Evolutionary conservation across 2,113 vertebrate genomes (phyloP).

Genomic region (Phyllostomus discolor): DNA sequence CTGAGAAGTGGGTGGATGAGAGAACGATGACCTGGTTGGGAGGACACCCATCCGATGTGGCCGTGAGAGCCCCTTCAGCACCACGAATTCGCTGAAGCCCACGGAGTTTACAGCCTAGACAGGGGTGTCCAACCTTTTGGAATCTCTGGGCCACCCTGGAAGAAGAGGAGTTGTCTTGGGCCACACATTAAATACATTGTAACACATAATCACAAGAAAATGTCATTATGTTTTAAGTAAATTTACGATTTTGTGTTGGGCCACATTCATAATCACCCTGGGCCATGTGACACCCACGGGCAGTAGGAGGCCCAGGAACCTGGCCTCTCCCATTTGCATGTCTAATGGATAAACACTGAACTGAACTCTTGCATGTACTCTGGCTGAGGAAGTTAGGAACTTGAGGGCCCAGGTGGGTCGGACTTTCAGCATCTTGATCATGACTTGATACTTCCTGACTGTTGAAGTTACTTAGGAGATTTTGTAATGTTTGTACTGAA

Average conservation of each 20-base stretch:
- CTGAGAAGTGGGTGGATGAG: not conserved
- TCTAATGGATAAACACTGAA: not conserved
- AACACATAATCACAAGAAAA: too few species aligned
- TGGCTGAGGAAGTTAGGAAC: not conserved
- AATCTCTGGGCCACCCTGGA: too few species aligned
- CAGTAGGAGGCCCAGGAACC: not conserved
- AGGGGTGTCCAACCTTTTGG: too few species aligned
- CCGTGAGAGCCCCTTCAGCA: not conserved
- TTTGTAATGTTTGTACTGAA: not conserved
- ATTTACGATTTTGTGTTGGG: too few species aligned
- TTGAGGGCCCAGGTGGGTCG: not conserved
- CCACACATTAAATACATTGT: too few species aligned
- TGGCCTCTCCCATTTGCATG: not conserved
- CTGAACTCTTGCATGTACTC: not conserved
- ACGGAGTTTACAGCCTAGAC: not conserved
- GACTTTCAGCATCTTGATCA: not conserved
- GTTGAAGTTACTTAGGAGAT: not conserved
- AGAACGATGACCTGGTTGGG: not conserved
- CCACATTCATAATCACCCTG: too few species aligned
- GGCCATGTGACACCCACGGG: too few species aligned
- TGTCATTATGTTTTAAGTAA: too few species aligned
- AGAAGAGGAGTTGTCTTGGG: too few species aligned
- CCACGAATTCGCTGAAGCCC: not conserved
- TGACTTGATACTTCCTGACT: not conserved
- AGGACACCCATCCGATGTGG: not conserved